Percentiles rank a stretch among this genome's conserved stretches.
phyloP scores from a whole-genome alignment of 2,113 vertebrate genomes.

The Aramus guarauna region DNA sequence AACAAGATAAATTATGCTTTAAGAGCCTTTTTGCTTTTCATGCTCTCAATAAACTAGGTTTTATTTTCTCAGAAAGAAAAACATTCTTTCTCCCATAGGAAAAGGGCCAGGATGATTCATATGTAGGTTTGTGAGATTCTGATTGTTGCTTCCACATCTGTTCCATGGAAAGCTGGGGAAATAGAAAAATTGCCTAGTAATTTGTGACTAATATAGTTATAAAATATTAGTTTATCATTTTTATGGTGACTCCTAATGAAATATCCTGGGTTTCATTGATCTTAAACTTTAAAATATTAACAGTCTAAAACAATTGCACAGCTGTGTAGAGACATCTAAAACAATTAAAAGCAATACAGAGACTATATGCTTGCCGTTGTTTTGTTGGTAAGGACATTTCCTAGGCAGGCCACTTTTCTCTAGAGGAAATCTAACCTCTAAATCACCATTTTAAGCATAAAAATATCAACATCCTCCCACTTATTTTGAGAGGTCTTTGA shows the following conservation, averaged over 20 bases:
- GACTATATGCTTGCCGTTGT: neutral
- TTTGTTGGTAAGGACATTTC: neutral
- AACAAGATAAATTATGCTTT: neutral
- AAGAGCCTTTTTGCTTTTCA: constrained; percentile 10
- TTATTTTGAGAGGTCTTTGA: neutral
- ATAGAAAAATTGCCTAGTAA: neutral
- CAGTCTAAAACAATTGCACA: neutral
- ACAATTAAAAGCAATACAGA: constrained; percentile 31
- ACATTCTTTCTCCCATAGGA: neutral
- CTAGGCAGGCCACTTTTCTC: neutral
- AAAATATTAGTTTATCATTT: constrained; percentile 37
- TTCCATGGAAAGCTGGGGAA: neutral
- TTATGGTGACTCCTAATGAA: constrained; percentile 9
- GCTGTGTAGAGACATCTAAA: constrained; percentile 9
- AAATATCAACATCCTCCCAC: neutral
- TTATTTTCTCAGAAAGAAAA: constrained; percentile 21
- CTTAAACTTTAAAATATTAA: constrained; percentile 18
- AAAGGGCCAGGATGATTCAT: neutral
- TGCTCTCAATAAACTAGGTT: constrained; percentile 9
- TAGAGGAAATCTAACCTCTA: neutral
- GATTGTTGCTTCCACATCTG: neutral
- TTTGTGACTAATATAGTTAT: neutral
- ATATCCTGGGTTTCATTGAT: neutral
- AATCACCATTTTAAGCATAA: neutral
- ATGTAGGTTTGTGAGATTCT: neutral